Conservation (phyloP, 2,888 invertebrate genomes). For the Osedax frankpressi region DNA sequence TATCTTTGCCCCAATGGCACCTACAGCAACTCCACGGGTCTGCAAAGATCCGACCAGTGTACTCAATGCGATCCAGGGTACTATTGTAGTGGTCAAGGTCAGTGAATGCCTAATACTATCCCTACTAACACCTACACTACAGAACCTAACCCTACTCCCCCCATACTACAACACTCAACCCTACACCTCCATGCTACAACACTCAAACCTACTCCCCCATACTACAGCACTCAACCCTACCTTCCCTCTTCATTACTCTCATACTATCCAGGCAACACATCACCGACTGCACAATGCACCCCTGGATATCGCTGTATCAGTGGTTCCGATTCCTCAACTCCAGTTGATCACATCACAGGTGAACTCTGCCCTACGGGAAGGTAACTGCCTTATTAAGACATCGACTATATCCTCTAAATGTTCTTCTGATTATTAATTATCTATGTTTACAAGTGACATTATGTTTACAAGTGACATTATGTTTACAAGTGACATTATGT, state of each 20-base stretch:
- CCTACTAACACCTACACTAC: not conserved
- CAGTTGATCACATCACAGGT: conserved; percentile 37
- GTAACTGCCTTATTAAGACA: not conserved
- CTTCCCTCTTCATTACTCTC: not conserved
- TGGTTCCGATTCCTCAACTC: conserved; percentile 35
- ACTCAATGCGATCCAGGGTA: conserved; percentile 38
- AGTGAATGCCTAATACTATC: not conserved
- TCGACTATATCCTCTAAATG: too few species aligned
- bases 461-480: too few species aligned
- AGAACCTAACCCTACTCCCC: too few species aligned
- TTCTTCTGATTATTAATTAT: too few species aligned
- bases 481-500: too few species aligned
- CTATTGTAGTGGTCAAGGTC: conserved; percentile 39
- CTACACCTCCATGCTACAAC: too few species aligned
- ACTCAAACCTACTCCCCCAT: too few species aligned
- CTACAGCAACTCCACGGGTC: conserved; percentile 37
- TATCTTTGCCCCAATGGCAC: conserved; percentile 38
- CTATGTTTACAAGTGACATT: too few species aligned
- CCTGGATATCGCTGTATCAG: conserved; percentile 37
- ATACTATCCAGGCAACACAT: conserved; percentile 35
- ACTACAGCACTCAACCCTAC: too few species aligned
- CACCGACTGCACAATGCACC: conserved; percentile 33
- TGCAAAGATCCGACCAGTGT: conserved; percentile 34
- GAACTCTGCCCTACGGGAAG: conserved; percentile 34
- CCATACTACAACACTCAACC: too few species aligned